Evolutionary conservation across 2,113 vertebrate species (phyloP).

Genomic region (Periophthalmodon schlosseri): DNA sequence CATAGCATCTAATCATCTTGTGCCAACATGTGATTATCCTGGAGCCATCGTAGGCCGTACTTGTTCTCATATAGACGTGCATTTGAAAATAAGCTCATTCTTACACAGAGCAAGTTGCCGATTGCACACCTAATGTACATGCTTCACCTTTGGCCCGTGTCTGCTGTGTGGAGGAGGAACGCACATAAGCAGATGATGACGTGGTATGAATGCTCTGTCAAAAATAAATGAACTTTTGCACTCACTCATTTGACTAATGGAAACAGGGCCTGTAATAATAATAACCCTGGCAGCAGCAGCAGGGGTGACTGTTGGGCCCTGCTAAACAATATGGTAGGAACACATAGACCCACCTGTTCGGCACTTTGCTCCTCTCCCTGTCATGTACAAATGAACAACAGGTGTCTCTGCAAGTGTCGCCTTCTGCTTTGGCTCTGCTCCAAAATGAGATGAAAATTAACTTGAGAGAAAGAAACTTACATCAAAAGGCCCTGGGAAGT

Average conservation of each 20-base stretch:
- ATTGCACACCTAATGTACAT: constrained; percentile 17
- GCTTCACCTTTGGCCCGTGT: neutral
- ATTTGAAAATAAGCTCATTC: neutral
- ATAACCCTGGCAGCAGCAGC: constrained; percentile 24
- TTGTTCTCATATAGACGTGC: neutral
- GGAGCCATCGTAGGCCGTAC: neutral
- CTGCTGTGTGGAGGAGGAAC: neutral
- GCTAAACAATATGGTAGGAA: constrained; percentile 42
- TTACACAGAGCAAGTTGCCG: constrained; percentile 17
- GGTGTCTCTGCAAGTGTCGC: constrained; percentile 35
- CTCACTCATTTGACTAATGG: constrained; percentile 29
- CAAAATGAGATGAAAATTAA: constrained; percentile 12
- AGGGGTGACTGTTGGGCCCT: constrained; percentile 34
- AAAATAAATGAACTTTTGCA: constrained; percentile 27
- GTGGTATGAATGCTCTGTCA: neutral
- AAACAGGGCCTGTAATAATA: constrained; percentile 31
- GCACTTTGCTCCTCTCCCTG: constrained; percentile 16
- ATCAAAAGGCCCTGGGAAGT: neutral
- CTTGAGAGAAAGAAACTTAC: neutral
- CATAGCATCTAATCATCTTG: too few relatives aligned
- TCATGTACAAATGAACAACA: constrained; percentile 55
- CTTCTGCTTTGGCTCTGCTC: constrained; percentile 31
- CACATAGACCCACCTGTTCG: constrained; percentile 54
- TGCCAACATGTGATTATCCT: constrained; percentile 26
- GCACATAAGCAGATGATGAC: neutral